Percentiles rank a stretch among this genome's conserved stretches.
Evolutionary conservation across 2,113 vertebrate species (phyloP).

Genomic region (Bettongia penicillata): DNA sequence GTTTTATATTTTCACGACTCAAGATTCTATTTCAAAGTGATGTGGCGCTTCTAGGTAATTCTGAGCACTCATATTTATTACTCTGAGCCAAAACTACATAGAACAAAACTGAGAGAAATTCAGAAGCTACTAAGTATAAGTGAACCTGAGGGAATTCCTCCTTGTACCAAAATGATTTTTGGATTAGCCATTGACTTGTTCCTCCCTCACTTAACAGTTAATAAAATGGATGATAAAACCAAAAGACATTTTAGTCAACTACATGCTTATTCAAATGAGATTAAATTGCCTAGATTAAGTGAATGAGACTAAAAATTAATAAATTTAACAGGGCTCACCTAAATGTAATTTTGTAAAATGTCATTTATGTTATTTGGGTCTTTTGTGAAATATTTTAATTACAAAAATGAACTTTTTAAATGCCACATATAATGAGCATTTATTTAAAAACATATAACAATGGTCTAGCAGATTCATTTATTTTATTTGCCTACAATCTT

Average conservation of each 20-base stretch:
- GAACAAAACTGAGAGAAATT: neutral
- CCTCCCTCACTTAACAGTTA: neutral
- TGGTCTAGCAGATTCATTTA: neutral
- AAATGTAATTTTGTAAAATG: conserved; percentile 55
- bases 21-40: neutral
- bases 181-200: neutral
- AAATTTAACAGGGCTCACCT: conserved; percentile 56
- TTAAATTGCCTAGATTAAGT: conserved; percentile 39
- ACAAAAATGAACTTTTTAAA: conserved; percentile 50
- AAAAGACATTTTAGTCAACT: conserved; percentile 64
- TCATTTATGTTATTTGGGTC: neutral
- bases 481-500: conserved; percentile 9
- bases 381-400: conserved; percentile 36
- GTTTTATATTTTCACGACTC: neutral
- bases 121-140: neutral
- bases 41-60: neutral
- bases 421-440: neutral
- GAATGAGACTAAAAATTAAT: conserved; percentile 53
- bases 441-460: conserved; percentile 32
- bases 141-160: neutral
- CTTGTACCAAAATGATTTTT: neutral
- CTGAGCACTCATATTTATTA: rapidly evolving
- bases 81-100: rapidly evolving
- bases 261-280: conserved; percentile 68
- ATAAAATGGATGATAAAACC: conserved; percentile 57